These are phyloP conservation scores for Mechanitis mazaeus DNA, from an alignment of 2,888 invertebrate species.

Conservation along the genomic window DNA sequence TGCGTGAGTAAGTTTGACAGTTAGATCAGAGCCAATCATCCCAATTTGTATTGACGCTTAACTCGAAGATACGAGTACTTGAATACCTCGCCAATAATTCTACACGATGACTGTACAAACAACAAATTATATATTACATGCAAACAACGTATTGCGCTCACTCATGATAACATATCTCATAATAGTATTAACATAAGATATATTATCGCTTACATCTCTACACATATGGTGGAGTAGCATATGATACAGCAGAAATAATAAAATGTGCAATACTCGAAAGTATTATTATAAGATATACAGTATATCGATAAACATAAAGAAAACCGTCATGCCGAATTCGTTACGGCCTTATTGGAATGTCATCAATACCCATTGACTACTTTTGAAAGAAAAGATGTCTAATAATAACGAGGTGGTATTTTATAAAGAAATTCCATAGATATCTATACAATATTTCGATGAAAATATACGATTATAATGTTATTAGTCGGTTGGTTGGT, in stretches of 20 bases:
- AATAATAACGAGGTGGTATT: conserved; percentile 1
- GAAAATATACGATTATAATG: background rate
- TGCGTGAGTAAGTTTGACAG: conserved; percentile 42
- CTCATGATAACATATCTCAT: conserved; percentile 10
- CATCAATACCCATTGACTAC: conserved; percentile 13
- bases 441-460: background rate
- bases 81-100: conserved; percentile 40
- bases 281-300: conserved; percentile 14
- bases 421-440: background rate
- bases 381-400: conserved; percentile 9
- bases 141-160: conserved; percentile 20
- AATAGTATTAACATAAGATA: conserved; percentile 14
- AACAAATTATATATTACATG: conserved; percentile 29
- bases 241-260: conserved; percentile 25
- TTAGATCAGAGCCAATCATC: conserved; percentile 48
- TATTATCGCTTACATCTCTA: conserved; percentile 13
- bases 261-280: conserved; percentile 24
- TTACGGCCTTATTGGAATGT: conserved; percentile 17
- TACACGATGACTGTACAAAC: conserved; percentile 39
- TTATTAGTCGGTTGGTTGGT: background rate
- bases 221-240: conserved; percentile 12
- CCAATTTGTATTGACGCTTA: conserved; percentile 58
- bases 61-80: conserved; percentile 41
- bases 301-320: conserved; percentile 22
- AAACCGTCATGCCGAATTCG: conserved; percentile 16